phyloP scores from a whole-genome alignment of 2,888 invertebrate genomes.

The Pollenia amentaria region DNA sequence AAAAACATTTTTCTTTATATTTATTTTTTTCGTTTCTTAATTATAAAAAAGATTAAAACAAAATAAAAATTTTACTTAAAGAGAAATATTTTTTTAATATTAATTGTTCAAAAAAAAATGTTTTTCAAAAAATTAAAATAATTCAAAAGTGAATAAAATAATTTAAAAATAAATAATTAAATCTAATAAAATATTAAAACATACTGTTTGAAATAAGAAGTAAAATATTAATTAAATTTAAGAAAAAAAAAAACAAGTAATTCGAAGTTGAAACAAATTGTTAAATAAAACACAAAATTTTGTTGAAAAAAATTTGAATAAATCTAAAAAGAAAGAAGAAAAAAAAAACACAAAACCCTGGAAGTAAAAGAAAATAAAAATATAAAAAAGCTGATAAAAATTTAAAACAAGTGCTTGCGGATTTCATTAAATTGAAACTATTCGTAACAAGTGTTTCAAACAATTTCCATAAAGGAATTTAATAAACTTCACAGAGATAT shows the following conservation, averaged over 20 bases:
- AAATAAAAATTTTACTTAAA: slow-evolving; percentile 13
- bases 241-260: slow-evolving; percentile 19
- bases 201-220: not conserved
- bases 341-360: not conserved
- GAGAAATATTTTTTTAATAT: not conserved
- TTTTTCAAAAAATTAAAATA: slow-evolving; percentile 53
- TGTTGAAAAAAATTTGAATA: slow-evolving; percentile 27
- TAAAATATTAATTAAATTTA: slow-evolving; percentile 7
- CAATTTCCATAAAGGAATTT: not conserved
- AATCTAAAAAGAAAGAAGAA: no score
- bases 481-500: not conserved
- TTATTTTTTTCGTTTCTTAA: slow-evolving; percentile 7
- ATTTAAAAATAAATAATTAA: slow-evolving; percentile 19
- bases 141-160: slow-evolving; percentile 57
- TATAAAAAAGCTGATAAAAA: slow-evolving; percentile 25
- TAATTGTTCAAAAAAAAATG: slow-evolving; percentile 31
- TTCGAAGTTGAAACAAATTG: slow-evolving; percentile 35
- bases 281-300: slow-evolving; percentile 31
- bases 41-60: slow-evolving; percentile 10
- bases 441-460: slow-evolving; percentile 34
- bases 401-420: slow-evolving; percentile 45
- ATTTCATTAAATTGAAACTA: slow-evolving; percentile 36
- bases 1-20: slow-evolving; percentile 35
- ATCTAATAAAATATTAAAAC: slow-evolving; percentile 1
- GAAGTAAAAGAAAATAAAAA: slow-evolving; percentile 28